These are phyloP conservation scores for Ancistrus triradiatus DNA, from an alignment of 2,113 vertebrate species.

Conservation along the genomic window DNA sequence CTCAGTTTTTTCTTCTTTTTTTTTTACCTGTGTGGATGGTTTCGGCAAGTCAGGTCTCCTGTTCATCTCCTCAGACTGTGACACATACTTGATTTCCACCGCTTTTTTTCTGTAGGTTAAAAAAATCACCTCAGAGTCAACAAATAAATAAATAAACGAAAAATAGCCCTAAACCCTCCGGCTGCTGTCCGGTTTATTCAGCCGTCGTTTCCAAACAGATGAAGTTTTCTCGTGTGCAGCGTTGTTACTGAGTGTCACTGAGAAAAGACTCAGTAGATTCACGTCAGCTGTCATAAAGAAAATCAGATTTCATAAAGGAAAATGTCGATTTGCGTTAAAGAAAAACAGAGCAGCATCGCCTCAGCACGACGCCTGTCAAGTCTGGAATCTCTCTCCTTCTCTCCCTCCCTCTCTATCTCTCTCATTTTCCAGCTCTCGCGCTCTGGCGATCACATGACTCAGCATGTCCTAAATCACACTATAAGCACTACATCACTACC, in stretches of 20 bases:
- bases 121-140: background rate
- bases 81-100: background rate
- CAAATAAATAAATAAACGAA: background rate
- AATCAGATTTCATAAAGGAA: background rate
- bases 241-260: background rate
- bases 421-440: background rate
- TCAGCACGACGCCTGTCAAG: constrained; percentile 71
- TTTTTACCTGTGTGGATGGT: too few relatives aligned
- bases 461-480: too few relatives aligned
- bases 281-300: background rate
- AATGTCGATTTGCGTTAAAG: background rate
- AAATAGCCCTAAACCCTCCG: background rate
- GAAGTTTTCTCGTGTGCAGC: background rate
- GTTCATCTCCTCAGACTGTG: too few relatives aligned
- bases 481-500: too few relatives aligned
- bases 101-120: background rate
- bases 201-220: constrained; percentile 1
- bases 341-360: constrained; percentile 61
- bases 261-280: background rate
- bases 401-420: constrained; percentile 22
- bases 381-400: constrained; percentile 35
- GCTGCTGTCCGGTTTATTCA: background rate
- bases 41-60: too few relatives aligned
- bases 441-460: background rate
- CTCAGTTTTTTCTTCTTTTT: too few relatives aligned